Base-by-base conservation (phyloP, 92 coral and sea anemone species). In the Muricea muricata region DNA sequence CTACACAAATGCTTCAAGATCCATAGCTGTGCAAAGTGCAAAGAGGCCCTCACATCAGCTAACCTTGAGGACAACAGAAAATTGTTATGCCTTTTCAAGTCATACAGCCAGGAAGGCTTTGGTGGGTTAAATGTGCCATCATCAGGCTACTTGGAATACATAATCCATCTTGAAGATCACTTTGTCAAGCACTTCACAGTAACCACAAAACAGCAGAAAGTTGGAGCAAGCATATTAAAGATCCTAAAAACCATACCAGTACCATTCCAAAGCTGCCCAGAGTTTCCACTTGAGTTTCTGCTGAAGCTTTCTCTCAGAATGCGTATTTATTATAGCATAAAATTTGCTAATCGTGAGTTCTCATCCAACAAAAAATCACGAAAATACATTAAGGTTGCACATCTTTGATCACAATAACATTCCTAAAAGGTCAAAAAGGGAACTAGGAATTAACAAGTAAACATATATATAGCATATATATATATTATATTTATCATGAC, bases 301-400 rank as follows among this genome's bases (percentile, higher is more conserved):
- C 77, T 35, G 54, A 70, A 70, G 52, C 31, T 70, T 21, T 70
- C 14, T 68, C 8, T 77, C 10, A 15, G 82, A 55, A 77, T 77
- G 70, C 34, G 82, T 24, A 77, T 77, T 1, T 54, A 77, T 28
- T 77, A 77, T 28, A 23, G 41, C 65, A 12, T 78, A 12, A 54
- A 40, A 31, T 78, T 78, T 57, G 83, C 83, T 25, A 78, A 78
- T 37, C 40, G 70, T 17, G 28, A 54, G 3, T 54, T 78, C 1
- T 47, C 70, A 21, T 24, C 69, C 41, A 57, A 57, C 23, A 47
- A 25, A 31, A 47, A 75, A 20, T 29, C 39, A 13, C 54, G 69
- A 56, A 78, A 78, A 0, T 78, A 78, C 52, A 29, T 52, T 12
- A 78, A 78, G 21, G 83, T 54, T 3, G 7, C 83, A 18, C 83